phyloP scores from a whole-genome alignment of 2,113 vertebrate species.

The Tetrao urogallus region DNA sequence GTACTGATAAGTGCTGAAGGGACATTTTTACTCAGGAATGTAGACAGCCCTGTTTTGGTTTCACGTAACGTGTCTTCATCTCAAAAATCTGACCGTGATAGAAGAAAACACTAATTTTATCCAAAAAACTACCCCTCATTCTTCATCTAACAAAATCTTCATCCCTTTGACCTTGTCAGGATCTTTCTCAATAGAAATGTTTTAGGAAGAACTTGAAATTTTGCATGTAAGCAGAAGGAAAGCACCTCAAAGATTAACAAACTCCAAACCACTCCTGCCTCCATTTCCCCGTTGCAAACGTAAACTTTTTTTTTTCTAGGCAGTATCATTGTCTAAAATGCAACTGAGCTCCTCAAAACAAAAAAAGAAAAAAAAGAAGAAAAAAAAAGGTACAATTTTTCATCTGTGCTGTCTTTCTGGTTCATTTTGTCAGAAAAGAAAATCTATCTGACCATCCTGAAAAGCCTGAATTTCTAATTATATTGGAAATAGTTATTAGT shows the following conservation, averaged over 20 bases:
- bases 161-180: background rate
- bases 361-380: background rate
- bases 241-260: background rate
- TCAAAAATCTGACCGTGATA: background rate
- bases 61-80: background rate
- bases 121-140: background rate
- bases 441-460: background rate
- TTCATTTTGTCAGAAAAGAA: background rate
- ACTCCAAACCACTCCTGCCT: background rate
- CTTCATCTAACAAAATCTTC: background rate
- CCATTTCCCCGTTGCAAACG: background rate
- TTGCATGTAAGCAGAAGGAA: background rate
- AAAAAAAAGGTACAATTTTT: background rate
- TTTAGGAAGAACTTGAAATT: background rate
- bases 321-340: background rate
- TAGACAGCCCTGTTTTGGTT: background rate
- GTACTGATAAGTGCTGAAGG: background rate
- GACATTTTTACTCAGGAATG: background rate
- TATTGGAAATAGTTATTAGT: background rate
- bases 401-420: background rate
- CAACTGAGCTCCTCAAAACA: background rate
- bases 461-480: background rate
- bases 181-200: background rate
- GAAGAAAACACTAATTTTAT: background rate
- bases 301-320: background rate